Base-by-base conservation (phyloP, 2,797 vertebrate genomes). In the Naso thynnoides region DNA sequence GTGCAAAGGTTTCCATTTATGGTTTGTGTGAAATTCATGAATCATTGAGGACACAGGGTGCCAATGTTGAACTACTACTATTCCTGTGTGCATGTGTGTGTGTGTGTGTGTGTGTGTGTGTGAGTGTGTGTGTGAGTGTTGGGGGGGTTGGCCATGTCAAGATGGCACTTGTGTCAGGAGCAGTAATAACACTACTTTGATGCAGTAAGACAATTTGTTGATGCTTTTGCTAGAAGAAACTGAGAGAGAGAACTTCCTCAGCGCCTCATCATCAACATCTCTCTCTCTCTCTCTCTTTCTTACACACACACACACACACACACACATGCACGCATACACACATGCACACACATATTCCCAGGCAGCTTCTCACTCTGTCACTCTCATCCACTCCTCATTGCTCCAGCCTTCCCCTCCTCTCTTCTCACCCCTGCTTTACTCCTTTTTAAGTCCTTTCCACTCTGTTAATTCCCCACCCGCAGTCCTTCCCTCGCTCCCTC, bases 391-490 rank as follows among this genome's bases (percentile, higher is more conserved):
- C 41, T 66, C 44, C 14, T 70, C 36, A 0, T 39, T 38, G 21
- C 60, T 65, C 55, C 29, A 65, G 60, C 52, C 24, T 73, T 48
- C 52, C 52, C 39, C 57, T 71, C 38, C 39, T 19, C 29, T 42
- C 44, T 41, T 58, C 66, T 80, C 82, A 66, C 57, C 53, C 58
- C 50, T 73, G 61, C 65, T 56, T 59, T 55, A 57, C 76, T 67
- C 65, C 48, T 24, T 69, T 33, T 73, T 67, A 73, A 73, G 67
- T 80, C 64, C 15, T 68, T 72, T 86, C 78, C 70, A 81, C 76
- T 87, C 81, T 78, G 70, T 81, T 81, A 79, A 73, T 86, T 78
- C 81, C 74, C 70, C 75, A 63, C 78, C 70, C 70, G 29, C 57
- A 24, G 18, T 60, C 73, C 29, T 55, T 81, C 49, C 18, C 42